Percentiles rank a stretch among this genome's conserved stretches.
phyloP scores from a whole-genome alignment of 1,140 invertebrate species.

The Drusus annulatus region DNA sequence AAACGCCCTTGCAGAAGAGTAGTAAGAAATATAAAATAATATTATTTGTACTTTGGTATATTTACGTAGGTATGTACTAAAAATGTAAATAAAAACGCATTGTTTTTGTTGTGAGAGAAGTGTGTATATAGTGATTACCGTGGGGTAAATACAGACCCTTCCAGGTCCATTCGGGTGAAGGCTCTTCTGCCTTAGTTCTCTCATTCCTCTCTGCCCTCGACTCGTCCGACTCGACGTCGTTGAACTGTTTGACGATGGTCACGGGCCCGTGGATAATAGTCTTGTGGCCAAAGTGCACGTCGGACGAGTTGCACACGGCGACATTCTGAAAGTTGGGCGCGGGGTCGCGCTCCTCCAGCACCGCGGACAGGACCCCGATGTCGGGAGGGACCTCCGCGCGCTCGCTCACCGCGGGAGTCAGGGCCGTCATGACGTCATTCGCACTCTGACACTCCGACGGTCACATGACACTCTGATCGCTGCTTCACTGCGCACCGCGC shows the following conservation, averaged over 20 bases:
- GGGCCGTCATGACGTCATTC: constrained; percentile 18
- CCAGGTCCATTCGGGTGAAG: constrained; percentile 17
- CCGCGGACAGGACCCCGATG: constrained; percentile 5
- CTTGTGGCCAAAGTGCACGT: constrained; percentile 78
- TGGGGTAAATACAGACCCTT: constrained; percentile 40
- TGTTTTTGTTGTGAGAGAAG: too few relatives aligned
- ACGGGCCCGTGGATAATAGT: constrained; percentile 78
- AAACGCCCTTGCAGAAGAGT: too few relatives aligned
- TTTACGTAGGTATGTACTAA: too few relatives aligned
- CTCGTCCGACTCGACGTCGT: not conserved
- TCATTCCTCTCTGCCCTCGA: not conserved
- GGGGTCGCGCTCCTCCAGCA: not conserved
- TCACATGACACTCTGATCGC: constrained; percentile 27
- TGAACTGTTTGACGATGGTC: constrained; percentile 66
- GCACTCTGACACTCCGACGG: not conserved
- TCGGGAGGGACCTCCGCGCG: not conserved
- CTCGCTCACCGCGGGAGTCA: constrained; percentile 11
- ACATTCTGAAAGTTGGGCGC: constrained; percentile 63
- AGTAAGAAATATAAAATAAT: too few relatives aligned
- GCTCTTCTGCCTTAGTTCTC: not conserved
- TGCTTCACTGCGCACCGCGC: not conserved
- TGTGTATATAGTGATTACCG: constrained; percentile 4
- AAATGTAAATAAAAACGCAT: too few relatives aligned
- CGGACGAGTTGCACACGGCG: constrained; percentile 73
- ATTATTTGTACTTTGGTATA: too few relatives aligned